Base-by-base conservation (phyloP, 2,888 invertebrate species). In the Lasioglossum morio region DNA sequence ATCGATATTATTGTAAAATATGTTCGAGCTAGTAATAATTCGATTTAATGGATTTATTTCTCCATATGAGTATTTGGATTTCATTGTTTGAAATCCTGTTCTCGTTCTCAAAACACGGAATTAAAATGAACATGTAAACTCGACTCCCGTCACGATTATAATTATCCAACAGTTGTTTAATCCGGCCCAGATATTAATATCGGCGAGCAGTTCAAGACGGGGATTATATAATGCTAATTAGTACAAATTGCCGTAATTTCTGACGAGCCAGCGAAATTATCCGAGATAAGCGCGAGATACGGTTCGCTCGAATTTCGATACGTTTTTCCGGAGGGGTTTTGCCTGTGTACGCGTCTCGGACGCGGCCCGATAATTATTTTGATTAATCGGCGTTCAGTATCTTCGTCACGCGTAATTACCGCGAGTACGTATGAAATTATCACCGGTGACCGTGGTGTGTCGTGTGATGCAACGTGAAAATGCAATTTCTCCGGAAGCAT, bases 401-500 rank as follows among this genome's bases (percentile, higher is more conserved):
- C 43, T 16, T 1, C 57, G 80, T 60, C 43, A 27, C 57, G 57
- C 66, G 57, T 80, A 74, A 74, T 82, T 69, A 57, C 23, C 80
- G 53, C 16, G 8, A 30, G 8, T 10, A 10, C 34, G 46, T 23
- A 70, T 46, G 53, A 66, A 73, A 69, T 82, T 16, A 69, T 57
- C 82, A 46, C 72, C 34, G 57, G 16, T 70, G 72, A 72, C 72
- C 48, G 72, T 66, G 48, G 66, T 30, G 66, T 30, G 23, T 12
- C n/a, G 60, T 79, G 80, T 79, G 82, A 79, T 69, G 82, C 82
- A 82, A 82, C 74, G 70, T 19, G 81, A 81, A 80, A 80, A 81
- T 81, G 70, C 74, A 82, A 82, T 82, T 82, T 82, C 82, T 75
- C 60, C 8, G 81, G 37, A 75, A 74, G 70, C 81, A 72, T 83